These are phyloP conservation scores for Pseudopleuronectes americanus DNA, from an alignment of 2,797 vertebrate genomes.

Conservation along the genomic window DNA sequence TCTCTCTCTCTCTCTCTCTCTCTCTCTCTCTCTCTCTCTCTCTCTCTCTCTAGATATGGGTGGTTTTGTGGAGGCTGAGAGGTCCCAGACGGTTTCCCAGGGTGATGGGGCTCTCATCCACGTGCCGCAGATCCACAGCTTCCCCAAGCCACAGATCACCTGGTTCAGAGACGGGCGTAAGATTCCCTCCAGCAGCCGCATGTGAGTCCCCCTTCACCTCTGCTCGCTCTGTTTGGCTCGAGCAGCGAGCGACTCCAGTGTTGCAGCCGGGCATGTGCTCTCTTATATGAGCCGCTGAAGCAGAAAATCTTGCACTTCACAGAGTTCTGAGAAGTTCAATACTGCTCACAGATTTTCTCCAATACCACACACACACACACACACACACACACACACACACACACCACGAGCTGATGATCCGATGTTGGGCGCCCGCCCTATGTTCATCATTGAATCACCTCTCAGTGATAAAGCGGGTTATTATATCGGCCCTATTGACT, in stretches of 20 bases:
- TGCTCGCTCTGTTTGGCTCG: constrained; percentile 9
- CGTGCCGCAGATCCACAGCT: constrained; percentile 92
- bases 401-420: constrained; percentile 61
- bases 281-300: constrained; percentile 30
- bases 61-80: constrained; percentile 90
- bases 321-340: constrained; percentile 61
- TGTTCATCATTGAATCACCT: constrained; percentile 77
- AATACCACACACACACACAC: background rate
- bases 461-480: constrained; percentile 80
- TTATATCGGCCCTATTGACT: constrained; percentile 81
- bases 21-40: constrained; percentile 11
- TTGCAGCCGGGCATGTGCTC: constrained; percentile 3
- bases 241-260: background rate
- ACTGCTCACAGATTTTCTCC: constrained; percentile 58
- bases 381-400: too few relatives aligned
- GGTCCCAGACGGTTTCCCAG: constrained; percentile 90
- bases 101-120: constrained; percentile 91
- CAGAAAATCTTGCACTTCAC: constrained; percentile 54
- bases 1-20: constrained; percentile 11
- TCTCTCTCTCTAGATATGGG: constrained; percentile 89
- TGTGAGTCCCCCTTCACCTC: constrained; percentile 85
- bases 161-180: constrained; percentile 98
- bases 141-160: constrained; percentile 96
- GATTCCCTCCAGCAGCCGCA: constrained; percentile 96
- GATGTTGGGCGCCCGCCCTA: constrained; percentile 54